Evolutionary conservation across 1,140 invertebrate genomes (phyloP).

Genomic region (Scaptomyza graminum): DNA sequence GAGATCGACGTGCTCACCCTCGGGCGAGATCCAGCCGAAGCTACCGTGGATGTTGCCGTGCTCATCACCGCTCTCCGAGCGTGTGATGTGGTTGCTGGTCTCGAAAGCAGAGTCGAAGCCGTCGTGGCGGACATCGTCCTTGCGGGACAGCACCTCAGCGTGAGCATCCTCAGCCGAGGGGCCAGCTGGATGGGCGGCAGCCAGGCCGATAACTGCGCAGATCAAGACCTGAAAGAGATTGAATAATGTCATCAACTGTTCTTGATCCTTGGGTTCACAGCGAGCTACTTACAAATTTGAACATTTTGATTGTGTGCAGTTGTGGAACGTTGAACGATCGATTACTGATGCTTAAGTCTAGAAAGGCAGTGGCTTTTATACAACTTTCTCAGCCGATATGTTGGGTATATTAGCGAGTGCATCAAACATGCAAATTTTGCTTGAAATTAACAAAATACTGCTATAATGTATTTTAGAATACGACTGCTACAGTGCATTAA

Average conservation of each 20-base stretch:
- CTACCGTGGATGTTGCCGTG: conserved; percentile 69
- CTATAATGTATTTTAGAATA: conserved; percentile 20
- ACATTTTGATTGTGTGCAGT: conserved; percentile 64
- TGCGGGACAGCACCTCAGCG: conserved; percentile 54
- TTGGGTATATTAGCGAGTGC: too few species aligned
- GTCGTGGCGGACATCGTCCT: conserved; percentile 79
- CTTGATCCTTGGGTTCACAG: too few species aligned
- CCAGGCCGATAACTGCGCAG: conserved; percentile 64
- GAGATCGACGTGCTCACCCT: conserved; percentile 84
- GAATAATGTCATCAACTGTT: neutral
- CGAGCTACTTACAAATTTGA: conserved; percentile 66
- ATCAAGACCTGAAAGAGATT: conserved; percentile 50
- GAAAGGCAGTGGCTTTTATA: conserved; percentile 51
- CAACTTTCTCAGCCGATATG: conserved; percentile 14
- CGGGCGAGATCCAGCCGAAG: conserved; percentile 70
- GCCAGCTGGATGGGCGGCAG: conserved; percentile 36
- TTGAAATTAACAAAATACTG: conserved; percentile 23
- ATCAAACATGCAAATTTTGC: conserved; percentile 2
- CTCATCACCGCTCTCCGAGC: conserved; percentile 84
- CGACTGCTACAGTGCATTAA: conserved; percentile 24
- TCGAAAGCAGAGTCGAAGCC: conserved; percentile 84
- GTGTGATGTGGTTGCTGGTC: conserved; percentile 86
- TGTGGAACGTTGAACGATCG: conserved; percentile 54
- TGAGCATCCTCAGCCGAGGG: conserved; percentile 42
- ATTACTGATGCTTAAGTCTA: conserved; percentile 60